These are phyloP conservation scores for Crocidura indochinensis DNA, from an alignment of 2,797 vertebrate species.

Conservation along the genomic window DNA sequence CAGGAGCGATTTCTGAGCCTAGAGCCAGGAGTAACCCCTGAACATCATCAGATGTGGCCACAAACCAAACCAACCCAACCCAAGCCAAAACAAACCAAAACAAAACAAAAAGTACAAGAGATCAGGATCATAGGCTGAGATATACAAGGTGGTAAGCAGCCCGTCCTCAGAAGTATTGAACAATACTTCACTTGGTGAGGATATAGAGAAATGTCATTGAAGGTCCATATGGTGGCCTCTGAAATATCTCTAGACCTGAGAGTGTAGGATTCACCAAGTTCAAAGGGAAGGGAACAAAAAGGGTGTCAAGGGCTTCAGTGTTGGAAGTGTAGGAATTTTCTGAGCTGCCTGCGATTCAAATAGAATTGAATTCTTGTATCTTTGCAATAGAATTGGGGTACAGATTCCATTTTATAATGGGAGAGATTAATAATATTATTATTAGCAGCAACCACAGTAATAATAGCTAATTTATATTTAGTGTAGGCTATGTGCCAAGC, in stretches of 20 bases:
- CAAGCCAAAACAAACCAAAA: no score
- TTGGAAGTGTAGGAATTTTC: neutral
- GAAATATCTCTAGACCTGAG: neutral
- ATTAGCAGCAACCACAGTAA: conserved; percentile 1
- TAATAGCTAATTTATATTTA: conserved; percentile 22
- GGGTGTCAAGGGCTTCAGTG: neutral
- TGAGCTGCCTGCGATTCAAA: conserved; percentile 10
- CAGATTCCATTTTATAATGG: neutral
- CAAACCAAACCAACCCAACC: no score
- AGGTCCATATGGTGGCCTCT: neutral
- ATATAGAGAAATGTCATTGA: neutral
- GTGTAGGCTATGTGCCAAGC: conserved; percentile 16
- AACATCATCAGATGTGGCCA: no score
- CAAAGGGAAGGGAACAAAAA: neutral
- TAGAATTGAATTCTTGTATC: conserved; percentile 6
- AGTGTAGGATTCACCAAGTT: neutral
- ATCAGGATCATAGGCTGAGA: neutral
- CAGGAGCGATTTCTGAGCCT: no score
- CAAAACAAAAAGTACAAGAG: no score
- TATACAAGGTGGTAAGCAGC: neutral
- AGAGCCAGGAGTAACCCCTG: no score
- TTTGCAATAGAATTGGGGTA: neutral
- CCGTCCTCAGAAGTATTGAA: conserved; percentile 2
- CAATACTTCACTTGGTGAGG: neutral
- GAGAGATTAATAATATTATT: neutral